Conservation (phyloP, 2,888 invertebrate species). For the Eurytoma adleriae region DNA sequence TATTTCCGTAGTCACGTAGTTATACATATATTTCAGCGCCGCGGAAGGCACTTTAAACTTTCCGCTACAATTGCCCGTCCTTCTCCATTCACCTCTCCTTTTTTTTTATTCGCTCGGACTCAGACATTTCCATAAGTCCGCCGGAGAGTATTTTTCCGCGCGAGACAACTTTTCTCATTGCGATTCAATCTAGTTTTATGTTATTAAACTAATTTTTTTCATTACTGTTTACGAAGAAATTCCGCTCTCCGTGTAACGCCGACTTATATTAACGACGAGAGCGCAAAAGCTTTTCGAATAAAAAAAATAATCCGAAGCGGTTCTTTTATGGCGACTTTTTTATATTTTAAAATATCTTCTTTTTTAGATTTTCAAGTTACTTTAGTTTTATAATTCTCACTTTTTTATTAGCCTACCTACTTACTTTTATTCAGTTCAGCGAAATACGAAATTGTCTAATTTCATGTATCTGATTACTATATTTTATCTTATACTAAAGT, state of each 20-base stretch:
- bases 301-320: too few relatives aligned
- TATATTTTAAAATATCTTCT: too few relatives aligned
- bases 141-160: neutral
- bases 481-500: too few relatives aligned
- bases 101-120: neutral
- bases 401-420: too few relatives aligned
- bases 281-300: too few relatives aligned
- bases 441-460: too few relatives aligned
- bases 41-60: slow-evolving; percentile 27
- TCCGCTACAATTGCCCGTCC: neutral
- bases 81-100: neutral
- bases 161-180: neutral
- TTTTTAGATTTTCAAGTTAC: too few relatives aligned
- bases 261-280: too few relatives aligned
- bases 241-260: neutral
- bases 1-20: slow-evolving; percentile 25
- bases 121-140: neutral
- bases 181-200: slow-evolving; percentile 16
- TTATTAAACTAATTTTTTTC: slow-evolving; percentile 1
- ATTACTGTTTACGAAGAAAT: neutral
- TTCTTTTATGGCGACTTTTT: too few relatives aligned
- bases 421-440: too few relatives aligned
- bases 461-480: too few relatives aligned
- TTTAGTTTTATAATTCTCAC: too few relatives aligned
- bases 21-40: slow-evolving; percentile 18